Conservation (phyloP, 2,113 vertebrate genomes). For the Urocynchramus pylzowi region DNA sequence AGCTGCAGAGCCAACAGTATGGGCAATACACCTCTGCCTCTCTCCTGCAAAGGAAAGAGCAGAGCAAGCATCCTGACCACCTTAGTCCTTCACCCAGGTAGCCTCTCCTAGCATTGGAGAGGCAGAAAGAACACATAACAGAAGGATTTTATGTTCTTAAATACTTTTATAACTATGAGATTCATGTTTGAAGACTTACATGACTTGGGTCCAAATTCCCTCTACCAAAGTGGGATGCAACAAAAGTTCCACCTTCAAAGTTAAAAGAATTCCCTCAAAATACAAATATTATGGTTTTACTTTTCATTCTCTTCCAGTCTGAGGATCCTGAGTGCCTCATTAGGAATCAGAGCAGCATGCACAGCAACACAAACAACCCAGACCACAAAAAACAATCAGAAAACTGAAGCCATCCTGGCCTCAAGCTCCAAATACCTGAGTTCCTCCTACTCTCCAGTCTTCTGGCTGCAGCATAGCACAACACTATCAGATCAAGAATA, state of each 20-base stretch:
- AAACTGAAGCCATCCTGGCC: not conserved
- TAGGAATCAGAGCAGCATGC: not conserved
- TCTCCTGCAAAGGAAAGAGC: not conserved
- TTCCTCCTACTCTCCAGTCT: not conserved
- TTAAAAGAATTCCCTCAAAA: not conserved
- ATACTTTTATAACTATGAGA: rapidly evolving
- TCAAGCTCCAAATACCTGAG: not conserved
- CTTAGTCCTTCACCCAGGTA: not conserved
- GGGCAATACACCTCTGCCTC: not conserved
- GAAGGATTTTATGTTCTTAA: not conserved
- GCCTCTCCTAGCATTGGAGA: not conserved
- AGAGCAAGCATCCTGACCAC: not conserved
- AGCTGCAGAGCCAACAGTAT: not conserved
- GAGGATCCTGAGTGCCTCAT: not conserved
- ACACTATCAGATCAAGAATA: not conserved
- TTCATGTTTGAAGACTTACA: not conserved
- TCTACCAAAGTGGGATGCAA: not conserved
- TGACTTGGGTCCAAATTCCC: not conserved
- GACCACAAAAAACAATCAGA: not conserved
- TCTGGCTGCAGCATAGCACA: not conserved
- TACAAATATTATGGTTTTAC: not conserved
- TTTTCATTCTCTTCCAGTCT: not conserved
- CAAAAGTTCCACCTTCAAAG: not conserved
- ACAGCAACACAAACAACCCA: not conserved
- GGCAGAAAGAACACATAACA: rapidly evolving